phyloP scores from a whole-genome alignment of 2,888 invertebrate genomes.

The Neria commutata region DNA sequence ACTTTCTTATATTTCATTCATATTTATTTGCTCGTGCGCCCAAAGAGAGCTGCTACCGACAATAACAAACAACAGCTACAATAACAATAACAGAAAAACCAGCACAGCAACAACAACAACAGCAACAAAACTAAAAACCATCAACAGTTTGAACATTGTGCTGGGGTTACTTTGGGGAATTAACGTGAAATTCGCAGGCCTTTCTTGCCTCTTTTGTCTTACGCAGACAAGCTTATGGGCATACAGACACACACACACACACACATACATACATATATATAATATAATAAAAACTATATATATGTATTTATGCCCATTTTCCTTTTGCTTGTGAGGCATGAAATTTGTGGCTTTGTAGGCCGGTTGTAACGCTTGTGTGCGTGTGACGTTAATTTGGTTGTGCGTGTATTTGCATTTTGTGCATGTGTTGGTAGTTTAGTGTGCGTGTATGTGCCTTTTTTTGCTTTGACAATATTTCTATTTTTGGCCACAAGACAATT shows the following conservation, averaged over 20 bases:
- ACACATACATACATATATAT: too few species aligned
- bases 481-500: constrained; percentile 15
- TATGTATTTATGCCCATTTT: too few species aligned
- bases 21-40: background rate
- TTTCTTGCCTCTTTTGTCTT: background rate
- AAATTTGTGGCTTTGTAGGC: background rate
- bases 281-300: too few species aligned
- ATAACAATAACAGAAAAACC: background rate
- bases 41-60: background rate
- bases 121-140: constrained; percentile 2
- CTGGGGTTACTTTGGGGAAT: constrained; percentile 1
- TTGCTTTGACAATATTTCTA: constrained; percentile 16
- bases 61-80: background rate
- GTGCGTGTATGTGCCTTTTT: background rate
- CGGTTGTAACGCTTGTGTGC: background rate
- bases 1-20: background rate
- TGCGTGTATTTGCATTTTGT: background rate
- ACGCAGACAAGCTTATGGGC: too few species aligned
- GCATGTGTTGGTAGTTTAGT: background rate
- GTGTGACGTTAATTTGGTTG: background rate
- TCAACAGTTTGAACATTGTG: background rate
- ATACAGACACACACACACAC: too few species aligned
- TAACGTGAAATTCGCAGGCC: background rate
- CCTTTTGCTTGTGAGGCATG: background rate
- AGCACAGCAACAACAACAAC: background rate